Conservation (phyloP, 2,113 vertebrate species). For the Eolophus roseicapilla region DNA sequence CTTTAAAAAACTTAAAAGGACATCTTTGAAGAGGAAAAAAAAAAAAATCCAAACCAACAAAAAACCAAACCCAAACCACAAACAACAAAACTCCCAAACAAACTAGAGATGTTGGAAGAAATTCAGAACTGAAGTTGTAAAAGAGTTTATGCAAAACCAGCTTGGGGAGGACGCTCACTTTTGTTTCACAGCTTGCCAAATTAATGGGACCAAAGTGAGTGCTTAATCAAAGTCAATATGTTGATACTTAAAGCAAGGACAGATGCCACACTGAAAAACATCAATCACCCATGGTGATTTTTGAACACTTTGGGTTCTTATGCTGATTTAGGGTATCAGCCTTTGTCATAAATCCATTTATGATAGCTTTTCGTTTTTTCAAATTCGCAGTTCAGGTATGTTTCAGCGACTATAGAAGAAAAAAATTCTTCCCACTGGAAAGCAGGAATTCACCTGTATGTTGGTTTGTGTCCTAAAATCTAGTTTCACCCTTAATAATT, state of each 20-base stretch:
- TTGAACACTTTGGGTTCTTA: background rate
- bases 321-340: background rate
- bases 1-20: slow-evolving; percentile 7
- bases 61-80: background rate
- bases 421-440: background rate
- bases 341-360: background rate
- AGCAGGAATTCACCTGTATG: background rate
- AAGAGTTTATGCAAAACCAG: slow-evolving; percentile 71
- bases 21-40: background rate
- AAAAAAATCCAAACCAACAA: background rate
- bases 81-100: background rate
- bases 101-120: slow-evolving; percentile 44
- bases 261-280: background rate
- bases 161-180: slow-evolving; percentile 58
- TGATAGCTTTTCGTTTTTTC: background rate
- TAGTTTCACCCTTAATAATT: background rate
- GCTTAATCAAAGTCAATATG: slow-evolving; percentile 78
- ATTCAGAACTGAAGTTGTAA: slow-evolving; percentile 61
- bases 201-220: slow-evolving; percentile 57
- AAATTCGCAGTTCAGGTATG: background rate
- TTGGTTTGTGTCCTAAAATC: background rate
- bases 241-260: background rate
- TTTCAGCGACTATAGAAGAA: background rate
- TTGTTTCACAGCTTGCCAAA: slow-evolving; percentile 74
- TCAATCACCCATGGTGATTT: background rate